phyloP scores from a whole-genome alignment of 2,113 vertebrate species.

The Lathamus discolor region DNA sequence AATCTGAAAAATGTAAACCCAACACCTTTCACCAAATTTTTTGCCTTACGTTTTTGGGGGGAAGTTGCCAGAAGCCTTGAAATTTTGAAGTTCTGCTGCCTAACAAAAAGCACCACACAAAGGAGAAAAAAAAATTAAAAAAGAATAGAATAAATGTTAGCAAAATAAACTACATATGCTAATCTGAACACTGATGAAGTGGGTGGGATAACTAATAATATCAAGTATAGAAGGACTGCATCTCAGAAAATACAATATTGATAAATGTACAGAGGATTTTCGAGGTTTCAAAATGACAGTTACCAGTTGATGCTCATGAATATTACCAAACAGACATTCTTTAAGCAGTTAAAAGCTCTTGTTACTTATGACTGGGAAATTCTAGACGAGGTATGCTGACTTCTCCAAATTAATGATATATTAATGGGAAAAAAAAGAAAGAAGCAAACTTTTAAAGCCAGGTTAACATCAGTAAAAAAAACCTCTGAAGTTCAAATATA shows the following conservation, averaged over 20 bases:
- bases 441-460: not conserved
- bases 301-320: not conserved
- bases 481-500: not conserved
- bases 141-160: not conserved
- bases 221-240: not conserved
- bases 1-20: not conserved
- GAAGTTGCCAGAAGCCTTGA: not conserved
- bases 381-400: not conserved
- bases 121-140: not conserved
- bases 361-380: not conserved
- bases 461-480: not conserved
- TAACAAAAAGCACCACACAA: not conserved
- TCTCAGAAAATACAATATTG: not conserved
- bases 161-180: not conserved
- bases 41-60: not conserved
- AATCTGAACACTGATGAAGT: not conserved
- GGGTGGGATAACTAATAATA: not conserved
- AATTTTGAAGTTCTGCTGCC: not conserved
- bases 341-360: not conserved
- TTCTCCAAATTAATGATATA: not conserved
- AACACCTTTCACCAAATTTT: not conserved
- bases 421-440: not conserved
- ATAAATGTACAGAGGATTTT: not conserved
- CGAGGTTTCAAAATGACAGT: not conserved
- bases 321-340: not conserved